Conservation (phyloP, 2,888 invertebrate species). For the Thymelicus acteon region DNA sequence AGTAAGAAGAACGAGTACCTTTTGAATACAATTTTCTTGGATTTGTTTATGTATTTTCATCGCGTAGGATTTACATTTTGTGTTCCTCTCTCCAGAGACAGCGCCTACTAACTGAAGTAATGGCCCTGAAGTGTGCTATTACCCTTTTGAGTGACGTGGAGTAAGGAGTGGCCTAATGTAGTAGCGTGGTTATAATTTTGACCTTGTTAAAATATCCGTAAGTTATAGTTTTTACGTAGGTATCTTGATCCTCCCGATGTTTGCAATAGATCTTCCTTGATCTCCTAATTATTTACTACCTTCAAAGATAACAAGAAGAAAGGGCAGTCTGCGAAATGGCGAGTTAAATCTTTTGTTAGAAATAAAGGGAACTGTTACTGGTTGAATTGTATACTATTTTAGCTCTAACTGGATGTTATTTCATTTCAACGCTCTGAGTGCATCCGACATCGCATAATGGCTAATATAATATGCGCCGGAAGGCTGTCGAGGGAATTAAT, state of each 20-base stretch:
- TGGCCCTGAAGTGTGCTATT: neutral
- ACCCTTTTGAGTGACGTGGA: neutral
- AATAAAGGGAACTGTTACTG: neutral
- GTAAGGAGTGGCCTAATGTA: neutral
- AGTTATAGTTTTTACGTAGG: neutral
- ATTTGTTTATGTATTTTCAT: neutral
- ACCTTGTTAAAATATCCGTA: neutral
- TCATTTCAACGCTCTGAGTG: too few species aligned
- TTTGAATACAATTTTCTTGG: neutral
- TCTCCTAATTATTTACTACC: neutral
- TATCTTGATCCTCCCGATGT: neutral
- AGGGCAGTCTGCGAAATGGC: neutral
- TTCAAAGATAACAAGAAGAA: neutral
- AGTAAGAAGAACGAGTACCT: neutral
- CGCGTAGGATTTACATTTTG: neutral
- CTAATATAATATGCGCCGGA: too few species aligned
- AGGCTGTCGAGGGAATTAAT: too few species aligned
- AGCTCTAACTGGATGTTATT: too few species aligned
- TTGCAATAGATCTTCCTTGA: neutral
- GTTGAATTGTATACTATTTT: neutral
- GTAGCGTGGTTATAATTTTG: neutral
- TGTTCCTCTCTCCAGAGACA: neutral
- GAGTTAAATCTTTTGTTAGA: neutral
- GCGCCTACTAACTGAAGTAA: neutral
- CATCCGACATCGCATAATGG: too few species aligned